phyloP scores from a whole-genome alignment of 2,113 vertebrate species.

The Lophotis ruficrista region DNA sequence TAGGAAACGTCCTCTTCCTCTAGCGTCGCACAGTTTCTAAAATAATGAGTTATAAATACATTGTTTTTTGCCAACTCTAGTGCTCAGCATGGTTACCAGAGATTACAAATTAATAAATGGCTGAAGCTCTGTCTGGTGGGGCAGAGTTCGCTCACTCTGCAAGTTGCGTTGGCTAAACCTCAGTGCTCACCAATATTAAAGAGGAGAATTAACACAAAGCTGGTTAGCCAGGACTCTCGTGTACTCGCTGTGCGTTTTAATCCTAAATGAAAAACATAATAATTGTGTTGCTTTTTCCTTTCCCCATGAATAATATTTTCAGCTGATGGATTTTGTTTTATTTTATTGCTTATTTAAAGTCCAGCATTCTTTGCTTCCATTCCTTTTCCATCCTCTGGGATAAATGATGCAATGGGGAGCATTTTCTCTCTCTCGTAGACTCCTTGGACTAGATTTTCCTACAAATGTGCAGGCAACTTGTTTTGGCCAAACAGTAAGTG shows the following conservation, averaged over 20 bases:
- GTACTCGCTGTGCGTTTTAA: conserved; percentile 7
- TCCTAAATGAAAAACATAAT: conserved; percentile 11
- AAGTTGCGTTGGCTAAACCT: conserved; percentile 3
- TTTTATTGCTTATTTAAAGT: conserved; percentile 9
- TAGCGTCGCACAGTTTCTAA: neutral
- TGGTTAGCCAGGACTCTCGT: neutral
- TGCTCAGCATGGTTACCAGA: neutral
- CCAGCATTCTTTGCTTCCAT: neutral
- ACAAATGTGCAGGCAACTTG: neutral
- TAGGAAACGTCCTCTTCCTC: neutral
- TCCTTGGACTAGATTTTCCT: conserved; percentile 20
- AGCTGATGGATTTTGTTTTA: neutral
- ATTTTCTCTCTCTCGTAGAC: neutral
- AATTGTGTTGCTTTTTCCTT: conserved; percentile 2
- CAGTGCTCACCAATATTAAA: neutral
- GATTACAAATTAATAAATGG: conserved; percentile 14
- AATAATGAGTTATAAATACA: conserved; percentile 11
- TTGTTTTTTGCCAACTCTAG: conserved; percentile 6
- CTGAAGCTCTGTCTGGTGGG: neutral
- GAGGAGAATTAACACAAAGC: neutral
- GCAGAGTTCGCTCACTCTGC: neutral
- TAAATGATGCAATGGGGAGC: neutral
- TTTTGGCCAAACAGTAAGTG: neutral
- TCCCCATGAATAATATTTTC: neutral
- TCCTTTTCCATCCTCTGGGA: neutral